Conservation (phyloP, 2,888 invertebrate species). For the Coenonympha glycerion region DNA sequence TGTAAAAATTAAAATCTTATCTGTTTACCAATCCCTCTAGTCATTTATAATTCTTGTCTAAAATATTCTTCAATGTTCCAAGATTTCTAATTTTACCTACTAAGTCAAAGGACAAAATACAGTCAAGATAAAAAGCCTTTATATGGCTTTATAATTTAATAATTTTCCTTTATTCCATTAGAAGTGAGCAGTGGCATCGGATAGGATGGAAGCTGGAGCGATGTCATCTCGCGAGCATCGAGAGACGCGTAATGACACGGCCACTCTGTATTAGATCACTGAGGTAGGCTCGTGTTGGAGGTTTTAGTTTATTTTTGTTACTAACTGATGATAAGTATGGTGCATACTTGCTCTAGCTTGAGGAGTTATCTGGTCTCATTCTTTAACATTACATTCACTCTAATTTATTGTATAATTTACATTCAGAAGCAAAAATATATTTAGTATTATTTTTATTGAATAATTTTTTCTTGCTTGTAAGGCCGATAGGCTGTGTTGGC, state of each 20-base stretch:
- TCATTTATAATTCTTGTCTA: too few relatives aligned
- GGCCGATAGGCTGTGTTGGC: too few relatives aligned
- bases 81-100: neutral
- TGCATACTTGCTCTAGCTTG: neutral
- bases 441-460: too few relatives aligned
- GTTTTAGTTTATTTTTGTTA: slow-evolving; percentile 14
- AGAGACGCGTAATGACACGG: slow-evolving; percentile 57
- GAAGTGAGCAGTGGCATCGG: slow-evolving; percentile 10
- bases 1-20: too few relatives aligned
- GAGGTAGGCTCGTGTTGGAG: slow-evolving; percentile 19
- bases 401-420: neutral
- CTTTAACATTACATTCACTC: neutral
- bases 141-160: too few relatives aligned
- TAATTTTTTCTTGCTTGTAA: too few relatives aligned
- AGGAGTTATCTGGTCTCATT: neutral
- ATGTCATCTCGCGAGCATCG: slow-evolving; percentile 29
- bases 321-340: slow-evolving; percentile 2
- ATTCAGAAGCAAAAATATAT: too few relatives aligned
- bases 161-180: slow-evolving; percentile 17
- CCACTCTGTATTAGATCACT: slow-evolving; percentile 31
- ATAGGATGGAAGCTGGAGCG: slow-evolving; percentile 20
- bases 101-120: neutral
- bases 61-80: too few relatives aligned
- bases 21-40: too few relatives aligned
- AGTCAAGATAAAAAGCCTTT: neutral